phyloP scores from a whole-genome alignment of 2,113 vertebrate genomes.

The Toxotes chatareus region DNA sequence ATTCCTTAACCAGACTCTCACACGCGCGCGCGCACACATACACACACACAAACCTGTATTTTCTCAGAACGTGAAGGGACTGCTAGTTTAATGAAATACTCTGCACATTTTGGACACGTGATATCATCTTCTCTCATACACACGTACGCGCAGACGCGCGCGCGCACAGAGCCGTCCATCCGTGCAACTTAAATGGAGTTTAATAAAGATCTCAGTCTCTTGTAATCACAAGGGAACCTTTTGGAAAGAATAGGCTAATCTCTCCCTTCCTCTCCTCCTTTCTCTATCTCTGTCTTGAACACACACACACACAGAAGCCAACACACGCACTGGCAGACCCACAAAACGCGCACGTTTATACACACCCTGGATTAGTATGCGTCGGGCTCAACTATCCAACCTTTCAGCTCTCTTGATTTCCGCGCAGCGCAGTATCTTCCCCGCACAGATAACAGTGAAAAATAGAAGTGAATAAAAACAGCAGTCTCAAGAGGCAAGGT shows the following conservation, averaged over 20 bases:
- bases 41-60: constrained; percentile 6
- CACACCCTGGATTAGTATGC: constrained; percentile 64
- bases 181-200: constrained; percentile 52
- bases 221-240: constrained; percentile 50
- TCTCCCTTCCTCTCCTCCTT: background rate
- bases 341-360: constrained; percentile 27
- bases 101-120: background rate
- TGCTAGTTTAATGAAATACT: constrained; percentile 15
- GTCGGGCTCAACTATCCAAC: constrained; percentile 39
- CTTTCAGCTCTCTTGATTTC: constrained; percentile 6
- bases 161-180: background rate
- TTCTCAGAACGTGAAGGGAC: constrained; percentile 18
- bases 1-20: constrained; percentile 45
- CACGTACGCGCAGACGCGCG: background rate
- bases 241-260: constrained; percentile 26
- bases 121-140: background rate
- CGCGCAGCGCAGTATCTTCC: background rate
- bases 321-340: constrained; percentile 1
- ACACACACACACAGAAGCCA: background rate
- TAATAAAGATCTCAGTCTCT: constrained; percentile 31
- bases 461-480: background rate
- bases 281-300: background rate
- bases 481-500: background rate
- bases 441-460: background rate
- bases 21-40: background rate